These are phyloP conservation scores for Lota lota DNA, from an alignment of 2,113 vertebrate species.

Conservation along the genomic window DNA sequence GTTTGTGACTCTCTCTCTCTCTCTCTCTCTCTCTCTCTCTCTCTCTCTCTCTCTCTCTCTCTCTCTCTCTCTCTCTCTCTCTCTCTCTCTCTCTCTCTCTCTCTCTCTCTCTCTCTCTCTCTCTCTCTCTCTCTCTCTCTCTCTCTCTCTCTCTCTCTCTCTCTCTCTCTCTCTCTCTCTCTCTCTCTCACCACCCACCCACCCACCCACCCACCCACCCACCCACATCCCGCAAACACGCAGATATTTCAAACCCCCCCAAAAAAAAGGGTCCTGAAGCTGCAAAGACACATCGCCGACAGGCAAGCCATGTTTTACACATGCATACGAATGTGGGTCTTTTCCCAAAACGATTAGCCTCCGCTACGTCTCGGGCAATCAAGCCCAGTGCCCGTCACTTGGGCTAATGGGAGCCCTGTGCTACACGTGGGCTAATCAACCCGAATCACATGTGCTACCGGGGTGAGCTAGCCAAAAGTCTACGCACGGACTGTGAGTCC, in stretches of 20 bases:
- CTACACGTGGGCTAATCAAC: slow-evolving; percentile 12
- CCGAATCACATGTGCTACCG: neutral
- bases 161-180: neutral
- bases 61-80: neutral
- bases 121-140: neutral
- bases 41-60: neutral
- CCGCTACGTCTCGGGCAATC: no score
- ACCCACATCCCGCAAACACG: no score
- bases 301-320: neutral
- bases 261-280: no score
- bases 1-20: neutral
- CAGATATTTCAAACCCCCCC: no score
- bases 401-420: no score
- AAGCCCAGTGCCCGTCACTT: no score
- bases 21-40: neutral
- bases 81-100: neutral
- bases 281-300: no score
- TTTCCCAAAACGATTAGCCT: no score
- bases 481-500: neutral
- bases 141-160: neutral
- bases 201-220: no score
- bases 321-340: neutral
- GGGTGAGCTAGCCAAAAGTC: neutral
- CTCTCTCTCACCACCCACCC: no score
- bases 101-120: neutral